These are phyloP conservation scores for Melopsittacus undulatus DNA, from an alignment of 2,797 vertebrate species.

Conservation along the genomic window DNA sequence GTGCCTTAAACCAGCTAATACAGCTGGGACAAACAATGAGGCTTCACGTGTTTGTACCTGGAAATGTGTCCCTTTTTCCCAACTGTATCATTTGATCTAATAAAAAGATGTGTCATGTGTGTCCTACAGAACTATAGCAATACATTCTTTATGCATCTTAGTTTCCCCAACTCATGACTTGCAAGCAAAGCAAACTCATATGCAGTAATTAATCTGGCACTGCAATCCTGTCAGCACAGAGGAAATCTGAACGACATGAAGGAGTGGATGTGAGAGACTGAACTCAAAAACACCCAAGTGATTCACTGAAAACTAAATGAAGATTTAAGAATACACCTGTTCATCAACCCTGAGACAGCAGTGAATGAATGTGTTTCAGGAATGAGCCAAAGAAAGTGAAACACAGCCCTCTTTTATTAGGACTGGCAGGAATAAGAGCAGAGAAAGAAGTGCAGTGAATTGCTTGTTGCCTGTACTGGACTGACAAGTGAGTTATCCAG, in stretches of 20 bases:
- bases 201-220: not conserved
- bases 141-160: not conserved
- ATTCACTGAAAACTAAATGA: not conserved
- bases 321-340: constrained; percentile 15
- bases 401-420: not conserved
- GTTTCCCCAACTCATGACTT: not conserved
- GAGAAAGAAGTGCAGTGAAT: not conserved
- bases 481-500: not conserved
- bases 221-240: not conserved
- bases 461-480: not conserved
- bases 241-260: not conserved
- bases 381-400: not conserved
- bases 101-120: not conserved
- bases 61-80: not conserved
- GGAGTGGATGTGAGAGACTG: not conserved
- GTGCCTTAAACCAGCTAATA: not conserved
- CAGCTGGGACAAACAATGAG: not conserved
- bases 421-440: not conserved
- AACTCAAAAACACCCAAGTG: not conserved
- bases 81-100: not conserved
- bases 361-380: not conserved
- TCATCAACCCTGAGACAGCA: not conserved
- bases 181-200: not conserved
- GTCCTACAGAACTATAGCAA: not conserved
- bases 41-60: not conserved